Evolutionary conservation across 1,140 invertebrate genomes (phyloP).

Genomic region (Parasteatoda tepidariorum): DNA sequence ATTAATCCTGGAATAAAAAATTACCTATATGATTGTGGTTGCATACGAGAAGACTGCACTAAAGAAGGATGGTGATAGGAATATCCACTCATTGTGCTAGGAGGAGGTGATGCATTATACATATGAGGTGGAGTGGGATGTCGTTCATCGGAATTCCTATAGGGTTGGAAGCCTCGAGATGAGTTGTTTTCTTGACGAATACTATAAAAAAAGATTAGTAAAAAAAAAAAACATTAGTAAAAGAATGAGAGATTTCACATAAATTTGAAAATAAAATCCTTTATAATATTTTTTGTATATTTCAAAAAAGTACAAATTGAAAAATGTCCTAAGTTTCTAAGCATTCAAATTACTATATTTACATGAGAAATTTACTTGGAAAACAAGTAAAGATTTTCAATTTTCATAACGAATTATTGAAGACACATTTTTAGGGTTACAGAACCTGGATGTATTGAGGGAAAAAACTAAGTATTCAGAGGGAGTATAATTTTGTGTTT

Average conservation of each 20-base stretch:
- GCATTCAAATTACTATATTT: too few relatives aligned
- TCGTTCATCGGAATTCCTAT: slow-evolving; percentile 50
- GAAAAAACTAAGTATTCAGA: too few relatives aligned
- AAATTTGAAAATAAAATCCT: neutral
- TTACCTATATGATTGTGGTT: slow-evolving; percentile 51
- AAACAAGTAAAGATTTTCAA: too few relatives aligned
- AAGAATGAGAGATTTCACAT: neutral
- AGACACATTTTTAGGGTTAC: too few relatives aligned
- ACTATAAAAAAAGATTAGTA: slow-evolving; percentile 13
- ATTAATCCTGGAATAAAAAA: too few relatives aligned
- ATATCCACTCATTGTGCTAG: slow-evolving; percentile 39
- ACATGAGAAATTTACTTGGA: too few relatives aligned
- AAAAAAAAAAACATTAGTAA: neutral
- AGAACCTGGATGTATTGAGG: too few relatives aligned
- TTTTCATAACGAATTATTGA: too few relatives aligned
- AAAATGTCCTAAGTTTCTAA: too few relatives aligned
- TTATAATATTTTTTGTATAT: too few relatives aligned
- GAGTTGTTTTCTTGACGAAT: slow-evolving; percentile 11
- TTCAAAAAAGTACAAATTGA: neutral
- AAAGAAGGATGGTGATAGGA: slow-evolving; percentile 45
- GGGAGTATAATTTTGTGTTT: too few relatives aligned
- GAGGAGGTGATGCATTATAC: slow-evolving; percentile 42
- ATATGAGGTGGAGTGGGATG: slow-evolving; percentile 39
- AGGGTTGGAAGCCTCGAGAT: slow-evolving; percentile 51
- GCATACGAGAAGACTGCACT: slow-evolving; percentile 27